These are phyloP conservation scores for Montipora cactus DNA, from an alignment of 64 coral and sea anemone species.

Conservation along the genomic window DNA sequence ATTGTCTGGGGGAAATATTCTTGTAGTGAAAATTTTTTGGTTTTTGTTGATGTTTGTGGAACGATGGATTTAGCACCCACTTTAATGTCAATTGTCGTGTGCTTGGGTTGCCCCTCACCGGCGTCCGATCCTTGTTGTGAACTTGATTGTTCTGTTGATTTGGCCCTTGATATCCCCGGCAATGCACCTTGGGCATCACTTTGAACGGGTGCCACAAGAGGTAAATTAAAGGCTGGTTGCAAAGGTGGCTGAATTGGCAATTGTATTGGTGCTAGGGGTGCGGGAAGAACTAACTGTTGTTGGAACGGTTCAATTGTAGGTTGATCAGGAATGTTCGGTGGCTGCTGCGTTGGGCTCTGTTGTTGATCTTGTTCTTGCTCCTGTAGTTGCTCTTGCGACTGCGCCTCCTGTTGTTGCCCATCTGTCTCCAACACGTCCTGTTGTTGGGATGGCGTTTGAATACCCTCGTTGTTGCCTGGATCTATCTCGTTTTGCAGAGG, in stretches of 20 bases:
- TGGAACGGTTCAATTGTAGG: background rate
- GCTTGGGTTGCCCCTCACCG: constrained; percentile 14
- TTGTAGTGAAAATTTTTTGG: background rate
- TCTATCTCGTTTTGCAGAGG: background rate
- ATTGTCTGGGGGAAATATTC: constrained; percentile 6
- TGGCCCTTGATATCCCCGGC: background rate
- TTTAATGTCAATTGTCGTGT: constrained; percentile 26
- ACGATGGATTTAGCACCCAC: constrained; percentile 24
- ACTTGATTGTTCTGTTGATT: background rate
- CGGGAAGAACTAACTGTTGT: background rate
- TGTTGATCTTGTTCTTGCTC: constrained; percentile 3
- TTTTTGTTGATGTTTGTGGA: constrained; percentile 14
- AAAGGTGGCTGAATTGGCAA: background rate
- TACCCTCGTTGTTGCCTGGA: constrained; percentile 30
- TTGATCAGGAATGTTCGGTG: background rate
- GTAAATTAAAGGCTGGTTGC: constrained; percentile 1
- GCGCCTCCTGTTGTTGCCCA: constrained; percentile 5
- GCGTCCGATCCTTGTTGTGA: background rate
- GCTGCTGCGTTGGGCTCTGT: constrained; percentile 8
- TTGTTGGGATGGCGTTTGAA: constrained; percentile 1
- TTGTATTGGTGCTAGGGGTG: constrained; percentile 29
- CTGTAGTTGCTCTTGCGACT: background rate
- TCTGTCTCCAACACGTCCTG: background rate
- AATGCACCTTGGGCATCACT: background rate
- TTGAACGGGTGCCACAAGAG: constrained; percentile 3